Evolutionary conservation across 2,113 vertebrate genomes (phyloP), one percentile per base, ranked within the genome.

Genomic region (Ranitomeya variabilis): DNA sequence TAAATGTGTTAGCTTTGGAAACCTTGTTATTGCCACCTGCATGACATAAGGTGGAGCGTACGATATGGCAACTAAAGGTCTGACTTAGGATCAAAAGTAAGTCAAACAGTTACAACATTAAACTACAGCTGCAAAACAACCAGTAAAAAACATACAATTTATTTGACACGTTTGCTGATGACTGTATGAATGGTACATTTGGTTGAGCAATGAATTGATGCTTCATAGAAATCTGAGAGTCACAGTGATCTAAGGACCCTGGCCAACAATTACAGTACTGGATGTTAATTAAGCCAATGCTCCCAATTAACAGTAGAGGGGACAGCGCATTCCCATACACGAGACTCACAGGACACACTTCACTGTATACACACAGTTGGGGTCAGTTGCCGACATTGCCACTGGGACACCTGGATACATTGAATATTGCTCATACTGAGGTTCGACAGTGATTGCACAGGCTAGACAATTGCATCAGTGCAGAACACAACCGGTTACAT

Each of bases 341-440:
- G 54, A 60, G 45, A 79, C 45, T 16, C 55, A 81, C 73, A 60
- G 71, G 23, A 86, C 82, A 71, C 82, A 19, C 26, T 69, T 23
- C 64, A 84, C 82, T 51, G 52, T 26, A 83, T 69, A 67, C 82
- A 69, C 51, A 84, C 82, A 71, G 21, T 59, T 26, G 23, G 59
- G 80, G 26, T 62, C 80, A 62, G 57, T 52, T 54, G 81, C 62
- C 23, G 45, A 69, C 82, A 69, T n/a, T 7, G 62, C 64, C 19
- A 83, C 81, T 55, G 64, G 55, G 52, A 55, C 66, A 80, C 26
- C 66, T 87, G 86, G 66, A 71, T 57, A 71, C 64, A 81, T 81
- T 14, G 57, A 67, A 60, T 81, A 87, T 87, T 87, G 86, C 86
- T 87, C 62, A 87, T 78, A 54, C 18, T 77, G 59, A 9, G 26